Percentiles rank a stretch among this genome's conserved stretches.
phyloP scores from a whole-genome alignment of 2,888 invertebrate species.

The Aproaerema taeniolella region DNA sequence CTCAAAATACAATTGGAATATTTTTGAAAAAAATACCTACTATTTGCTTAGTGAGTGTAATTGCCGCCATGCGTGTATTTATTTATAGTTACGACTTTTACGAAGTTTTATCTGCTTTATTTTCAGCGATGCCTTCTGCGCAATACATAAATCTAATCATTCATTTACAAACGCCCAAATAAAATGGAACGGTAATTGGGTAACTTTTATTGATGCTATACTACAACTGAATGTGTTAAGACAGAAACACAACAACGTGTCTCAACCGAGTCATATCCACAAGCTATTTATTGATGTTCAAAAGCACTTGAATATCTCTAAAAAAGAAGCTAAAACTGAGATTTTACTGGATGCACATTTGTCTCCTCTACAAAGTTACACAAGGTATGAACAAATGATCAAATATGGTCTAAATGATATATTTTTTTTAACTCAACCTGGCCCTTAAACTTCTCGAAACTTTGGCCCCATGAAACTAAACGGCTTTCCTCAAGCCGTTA shows the following conservation, averaged over 20 bases:
- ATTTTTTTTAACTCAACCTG: too few species aligned
- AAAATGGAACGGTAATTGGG: conserved; percentile 86
- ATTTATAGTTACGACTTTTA: not conserved
- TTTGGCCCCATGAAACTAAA: not conserved
- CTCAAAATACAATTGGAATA: too few species aligned
- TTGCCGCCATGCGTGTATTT: not conserved
- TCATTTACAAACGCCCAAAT: conserved; percentile 45
- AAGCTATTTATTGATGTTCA: conserved; percentile 33
- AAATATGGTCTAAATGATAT: too few species aligned
- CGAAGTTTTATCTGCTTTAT: not conserved
- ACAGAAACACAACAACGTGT: conserved; percentile 75
- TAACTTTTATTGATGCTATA: conserved; percentile 88
- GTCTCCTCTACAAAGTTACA: not conserved
- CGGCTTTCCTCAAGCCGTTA: not conserved
- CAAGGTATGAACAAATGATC: not conserved
- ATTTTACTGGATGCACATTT: not conserved
- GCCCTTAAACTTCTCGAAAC: too few species aligned
- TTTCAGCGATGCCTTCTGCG: conserved; percentile 40
- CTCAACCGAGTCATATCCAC: conserved; percentile 74
- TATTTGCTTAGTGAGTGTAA: not conserved
- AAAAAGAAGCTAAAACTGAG: not conserved
- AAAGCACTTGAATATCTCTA: conserved; percentile 21
- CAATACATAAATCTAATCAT: conserved; percentile 31
- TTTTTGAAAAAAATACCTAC: not conserved
- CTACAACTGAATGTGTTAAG: conserved; percentile 85